These are phyloP conservation scores for Ramphastos sulfuratus DNA, from an alignment of 2,113 vertebrate species.

Conservation along the genomic window DNA sequence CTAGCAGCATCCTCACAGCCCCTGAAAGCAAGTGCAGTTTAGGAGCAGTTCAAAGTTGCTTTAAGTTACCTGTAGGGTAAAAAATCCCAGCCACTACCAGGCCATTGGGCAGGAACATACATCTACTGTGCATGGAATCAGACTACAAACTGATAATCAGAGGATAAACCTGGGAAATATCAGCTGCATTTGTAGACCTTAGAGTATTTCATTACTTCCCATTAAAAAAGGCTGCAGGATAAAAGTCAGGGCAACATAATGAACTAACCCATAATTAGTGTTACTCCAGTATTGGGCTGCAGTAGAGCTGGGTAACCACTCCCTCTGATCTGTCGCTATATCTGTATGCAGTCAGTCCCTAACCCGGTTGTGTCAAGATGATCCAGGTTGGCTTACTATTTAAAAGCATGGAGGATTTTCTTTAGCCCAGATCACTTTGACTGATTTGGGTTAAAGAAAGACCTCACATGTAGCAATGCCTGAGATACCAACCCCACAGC, in stretches of 20 bases:
- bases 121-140: not conserved
- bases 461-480: not conserved
- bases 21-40: not conserved
- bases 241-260: not conserved
- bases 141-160: not conserved
- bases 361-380: conserved; percentile 65
- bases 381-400: conserved; percentile 66
- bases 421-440: conserved; percentile 55
- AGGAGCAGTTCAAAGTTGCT: not conserved
- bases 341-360: not conserved
- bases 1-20: not conserved
- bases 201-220: not conserved
- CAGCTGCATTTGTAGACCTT: not conserved
- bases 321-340: not conserved
- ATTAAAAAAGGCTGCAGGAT: not conserved
- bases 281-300: not conserved
- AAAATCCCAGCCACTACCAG: not conserved
- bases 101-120: not conserved
- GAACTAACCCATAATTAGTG: not conserved
- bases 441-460: conserved; percentile 58
- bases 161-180: not conserved
- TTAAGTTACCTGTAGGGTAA: not conserved
- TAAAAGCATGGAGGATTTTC: conserved; percentile 46
- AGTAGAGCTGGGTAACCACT: not conserved
- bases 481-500: not conserved